These are phyloP conservation scores for Enteromius treurensis DNA, from an alignment of 2,797 vertebrate species.

Conservation along the genomic window DNA sequence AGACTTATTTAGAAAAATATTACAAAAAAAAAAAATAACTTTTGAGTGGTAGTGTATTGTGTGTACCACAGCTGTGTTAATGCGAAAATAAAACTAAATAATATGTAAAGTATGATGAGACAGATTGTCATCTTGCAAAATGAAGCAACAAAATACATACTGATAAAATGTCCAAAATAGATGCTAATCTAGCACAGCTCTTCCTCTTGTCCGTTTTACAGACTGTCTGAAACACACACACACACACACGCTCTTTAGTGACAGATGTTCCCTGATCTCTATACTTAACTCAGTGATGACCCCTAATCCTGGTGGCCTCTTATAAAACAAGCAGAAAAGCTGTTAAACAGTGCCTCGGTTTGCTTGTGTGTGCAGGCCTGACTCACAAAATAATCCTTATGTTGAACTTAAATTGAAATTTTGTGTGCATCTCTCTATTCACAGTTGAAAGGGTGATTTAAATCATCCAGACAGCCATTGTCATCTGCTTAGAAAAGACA, in stretches of 20 bases:
- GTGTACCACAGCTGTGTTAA: background rate
- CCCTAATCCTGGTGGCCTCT: constrained; percentile 2
- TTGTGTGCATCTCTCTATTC: constrained; percentile 29
- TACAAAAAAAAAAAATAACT: background rate
- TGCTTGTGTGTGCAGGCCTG: background rate
- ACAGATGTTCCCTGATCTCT: constrained; percentile 1
- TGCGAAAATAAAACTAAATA: background rate
- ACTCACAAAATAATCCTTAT: constrained; percentile 14
- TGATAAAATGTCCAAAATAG: background rate
- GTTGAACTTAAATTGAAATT: constrained; percentile 27
- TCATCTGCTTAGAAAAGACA: constrained; percentile 52
- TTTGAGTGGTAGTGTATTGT: background rate
- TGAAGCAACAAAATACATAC: background rate
- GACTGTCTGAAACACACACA: background rate
- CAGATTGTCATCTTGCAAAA: background rate
- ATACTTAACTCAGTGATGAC: constrained; percentile 25
- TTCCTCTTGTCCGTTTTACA: background rate
- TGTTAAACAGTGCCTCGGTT: background rate
- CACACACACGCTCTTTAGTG: background rate
- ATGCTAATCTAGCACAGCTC: background rate
- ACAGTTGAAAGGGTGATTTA: constrained; percentile 22
- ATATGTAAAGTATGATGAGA: background rate
- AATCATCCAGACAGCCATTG: constrained; percentile 50
- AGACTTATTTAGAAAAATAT: background rate
- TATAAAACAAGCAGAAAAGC: constrained; percentile 20